Base-by-base conservation (phyloP, 2,113 vertebrate genomes). In the Chaetorhynchus papuensis region DNA sequence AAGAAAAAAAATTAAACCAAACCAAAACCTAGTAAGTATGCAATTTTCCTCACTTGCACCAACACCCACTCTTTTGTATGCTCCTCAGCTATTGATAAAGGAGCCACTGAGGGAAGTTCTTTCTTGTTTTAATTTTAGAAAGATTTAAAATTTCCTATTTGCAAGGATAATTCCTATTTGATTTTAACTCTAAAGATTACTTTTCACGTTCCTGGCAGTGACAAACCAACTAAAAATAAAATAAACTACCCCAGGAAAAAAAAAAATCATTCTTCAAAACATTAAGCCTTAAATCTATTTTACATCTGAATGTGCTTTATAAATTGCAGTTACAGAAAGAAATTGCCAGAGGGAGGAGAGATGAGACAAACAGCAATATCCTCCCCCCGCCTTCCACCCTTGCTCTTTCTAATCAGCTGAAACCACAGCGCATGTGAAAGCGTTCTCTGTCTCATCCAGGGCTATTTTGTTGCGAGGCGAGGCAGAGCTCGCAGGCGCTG, bases 271-370 rank as follows among this genome's bases (percentile, higher is more conserved):
- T 89, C 87, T 71, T 84, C 33, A 72, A 91, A 95, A 65, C 39
- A 65, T 82, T 89, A 93, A 93, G 85, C 54, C 66, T 80, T 79
- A 82, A 84, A 89, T 72, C 86, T 89, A 83, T 96, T 96, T 90
- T 90, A 85, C 79, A 93, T 93, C 75, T 83, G 49, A 94, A 94
- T 13, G 3, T 1, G 5, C 84, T 87, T 93, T 60, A 60, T 10
- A 91, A 94, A 91, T 37, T 79, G 57, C 26, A 44, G 37, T 59
- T 71, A 82, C 20, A 72, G 83, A 91, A 83, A 92, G 35, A 95
- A 92, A 92, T 33, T 93, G 90, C 92, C 90, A 26, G 78, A 96
- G 90, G 87, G 66, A 87, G 45, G n/a, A 94, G 61, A 78, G 53
- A 95, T 37, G 87, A 94, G 70, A 82, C 60, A 94, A 95, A 86